These are phyloP conservation scores for Heliconius ethilla DNA, from an alignment of 2,888 invertebrate species.

Conservation along the genomic window DNA sequence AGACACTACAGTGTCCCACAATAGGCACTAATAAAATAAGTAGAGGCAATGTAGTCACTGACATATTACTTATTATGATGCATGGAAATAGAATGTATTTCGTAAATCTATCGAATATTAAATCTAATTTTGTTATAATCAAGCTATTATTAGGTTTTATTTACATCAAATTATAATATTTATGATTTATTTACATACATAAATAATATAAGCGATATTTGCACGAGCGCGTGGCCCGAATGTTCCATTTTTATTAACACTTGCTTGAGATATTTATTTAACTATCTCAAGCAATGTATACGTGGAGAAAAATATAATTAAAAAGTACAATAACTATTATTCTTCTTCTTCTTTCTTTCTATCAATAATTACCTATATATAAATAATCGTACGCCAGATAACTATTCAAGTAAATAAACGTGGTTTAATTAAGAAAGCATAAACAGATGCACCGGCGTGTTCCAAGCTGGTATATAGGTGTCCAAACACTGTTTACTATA, in stretches of 20 bases:
- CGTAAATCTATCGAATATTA: too few relatives aligned
- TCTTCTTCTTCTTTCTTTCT: too few relatives aligned
- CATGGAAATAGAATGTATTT: too few relatives aligned
- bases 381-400: conserved; percentile 15
- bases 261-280: background rate
- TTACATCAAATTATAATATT: background rate
- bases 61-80: too few relatives aligned
- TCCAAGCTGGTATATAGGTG: conserved; percentile 47
- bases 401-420: conserved; percentile 37
- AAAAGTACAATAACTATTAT: background rate
- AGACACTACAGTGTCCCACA: too few relatives aligned
- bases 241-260: background rate
- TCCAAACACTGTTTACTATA: conserved; percentile 48
- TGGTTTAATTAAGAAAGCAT: conserved; percentile 41
- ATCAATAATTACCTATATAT: background rate
- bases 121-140: too few relatives aligned
- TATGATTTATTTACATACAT: background rate
- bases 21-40: too few relatives aligned
- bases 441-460: conserved; percentile 37
- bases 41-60: too few relatives aligned
- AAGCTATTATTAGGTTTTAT: background rate
- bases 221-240: background rate
- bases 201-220: background rate
- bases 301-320: background rate
- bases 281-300: background rate